Evolutionary conservation across 2,797 vertebrate species (phyloP).

Genomic region (Enteromius fasciolatus): DNA sequence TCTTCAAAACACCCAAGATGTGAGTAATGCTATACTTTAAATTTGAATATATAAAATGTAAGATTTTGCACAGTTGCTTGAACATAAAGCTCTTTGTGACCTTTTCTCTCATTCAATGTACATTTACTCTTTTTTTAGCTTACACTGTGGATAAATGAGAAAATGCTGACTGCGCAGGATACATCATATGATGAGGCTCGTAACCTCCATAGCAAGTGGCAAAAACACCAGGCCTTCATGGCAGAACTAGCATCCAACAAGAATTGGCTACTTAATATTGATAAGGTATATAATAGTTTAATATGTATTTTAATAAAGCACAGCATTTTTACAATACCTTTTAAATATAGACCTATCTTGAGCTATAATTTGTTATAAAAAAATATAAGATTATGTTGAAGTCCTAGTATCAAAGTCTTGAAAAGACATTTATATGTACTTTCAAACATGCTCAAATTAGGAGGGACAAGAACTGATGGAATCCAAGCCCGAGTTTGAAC

Average conservation of each 20-base stretch:
- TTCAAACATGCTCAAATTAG: constrained; percentile 67
- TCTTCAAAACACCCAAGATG: constrained; percentile 94
- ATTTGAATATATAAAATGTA: not conserved
- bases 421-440: not conserved
- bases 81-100: not conserved
- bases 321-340: not conserved
- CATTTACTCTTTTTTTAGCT: constrained; percentile 75
- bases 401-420: not conserved
- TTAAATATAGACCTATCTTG: not conserved
- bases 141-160: constrained; percentile 95
- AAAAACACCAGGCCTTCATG: constrained; percentile 95
- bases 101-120: not conserved
- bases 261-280: constrained; percentile 88
- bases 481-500: constrained; percentile 84
- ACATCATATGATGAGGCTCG: constrained; percentile 87
- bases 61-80: not conserved
- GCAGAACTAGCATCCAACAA: constrained; percentile 92
- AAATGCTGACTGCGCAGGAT: constrained; percentile 95
- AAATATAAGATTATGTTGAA: not conserved
- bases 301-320: constrained; percentile 8
- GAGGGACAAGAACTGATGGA: constrained; percentile 86
- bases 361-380: not conserved
- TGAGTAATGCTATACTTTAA: constrained; percentile 68
- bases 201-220: constrained; percentile 94
- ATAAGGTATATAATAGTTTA: constrained; percentile 74